Conservation (phyloP, 2,888 invertebrate species). For the Meganola albula region DNA sequence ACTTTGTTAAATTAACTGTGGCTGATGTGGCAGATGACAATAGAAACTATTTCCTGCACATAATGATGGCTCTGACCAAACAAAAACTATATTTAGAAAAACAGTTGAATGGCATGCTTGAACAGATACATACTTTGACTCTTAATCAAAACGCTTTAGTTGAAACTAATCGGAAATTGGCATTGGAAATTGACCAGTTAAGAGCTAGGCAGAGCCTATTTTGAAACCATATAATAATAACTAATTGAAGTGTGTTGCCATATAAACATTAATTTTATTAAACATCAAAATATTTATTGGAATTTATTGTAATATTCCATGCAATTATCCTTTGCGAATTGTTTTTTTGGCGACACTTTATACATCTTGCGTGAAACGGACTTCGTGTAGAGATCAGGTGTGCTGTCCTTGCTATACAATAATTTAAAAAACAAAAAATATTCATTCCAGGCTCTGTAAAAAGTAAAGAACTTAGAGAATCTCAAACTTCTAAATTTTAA, state of each 20-base stretch:
- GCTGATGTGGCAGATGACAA: conserved; percentile 63
- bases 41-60: conserved; percentile 61
- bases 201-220: conserved; percentile 44
- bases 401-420: conserved; percentile 5
- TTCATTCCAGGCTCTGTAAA: background rate
- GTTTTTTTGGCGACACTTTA: conserved; percentile 4
- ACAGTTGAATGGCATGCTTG: conserved; percentile 48
- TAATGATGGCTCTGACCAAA: conserved; percentile 72
- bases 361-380: background rate
- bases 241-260: conserved; percentile 8
- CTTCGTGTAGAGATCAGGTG: conserved; percentile 5
- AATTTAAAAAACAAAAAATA: background rate
- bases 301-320: no score
- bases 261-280: background rate
- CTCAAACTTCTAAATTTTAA: background rate
- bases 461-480: background rate
- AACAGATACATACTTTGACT: conserved; percentile 50
- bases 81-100: conserved; percentile 68
- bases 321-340: conserved; percentile 11
- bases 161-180: conserved; percentile 69
- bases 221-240: conserved; percentile 5
- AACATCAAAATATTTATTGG: no score
- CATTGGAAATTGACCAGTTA: conserved; percentile 65
- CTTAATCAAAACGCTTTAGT: conserved; percentile 61
- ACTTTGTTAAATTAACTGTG: conserved; percentile 56